Evolutionary conservation across 1,140 invertebrate genomes (phyloP).

Genomic region (Penaeus japonicus): DNA sequence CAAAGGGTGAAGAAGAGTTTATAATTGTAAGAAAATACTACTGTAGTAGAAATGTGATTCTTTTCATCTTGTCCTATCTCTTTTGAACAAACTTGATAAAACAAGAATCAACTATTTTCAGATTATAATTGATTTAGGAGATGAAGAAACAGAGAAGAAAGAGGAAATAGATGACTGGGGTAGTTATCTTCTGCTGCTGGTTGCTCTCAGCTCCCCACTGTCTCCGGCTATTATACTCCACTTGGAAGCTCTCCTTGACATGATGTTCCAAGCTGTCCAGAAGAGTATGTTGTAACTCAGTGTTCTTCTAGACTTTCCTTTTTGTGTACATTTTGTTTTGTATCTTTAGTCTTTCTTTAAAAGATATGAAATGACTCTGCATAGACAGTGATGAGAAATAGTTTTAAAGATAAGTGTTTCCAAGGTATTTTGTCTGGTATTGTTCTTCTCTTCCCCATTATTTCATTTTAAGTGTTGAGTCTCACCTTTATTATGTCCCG

Average conservation of each 20-base stretch:
- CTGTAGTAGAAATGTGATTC: background rate
- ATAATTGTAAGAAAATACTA: no score
- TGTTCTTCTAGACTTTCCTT: background rate
- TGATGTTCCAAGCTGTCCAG: background rate
- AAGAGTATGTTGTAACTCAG: background rate
- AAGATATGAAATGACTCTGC: no score
- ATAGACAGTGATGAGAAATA: no score
- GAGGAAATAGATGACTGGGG: background rate
- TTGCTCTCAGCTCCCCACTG: background rate
- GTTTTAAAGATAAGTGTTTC: no score
- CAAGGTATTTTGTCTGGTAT: no score
- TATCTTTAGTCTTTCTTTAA: no score
- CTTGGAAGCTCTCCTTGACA: background rate
- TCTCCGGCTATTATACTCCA: background rate
- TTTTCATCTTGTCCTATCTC: background rate
- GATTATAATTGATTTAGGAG: background rate
- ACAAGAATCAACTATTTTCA: background rate
- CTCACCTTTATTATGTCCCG: no score
- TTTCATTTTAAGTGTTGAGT: no score
- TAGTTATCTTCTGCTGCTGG: background rate
- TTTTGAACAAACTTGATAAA: no score
- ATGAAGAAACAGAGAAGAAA: background rate
- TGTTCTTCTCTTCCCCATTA: no score
- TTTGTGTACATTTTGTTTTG: background rate
- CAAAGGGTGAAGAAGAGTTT: no score